Evolutionary conservation across 2,113 vertebrate genomes (phyloP).

Genomic region (Aspiorhynchus laticeps): DNA sequence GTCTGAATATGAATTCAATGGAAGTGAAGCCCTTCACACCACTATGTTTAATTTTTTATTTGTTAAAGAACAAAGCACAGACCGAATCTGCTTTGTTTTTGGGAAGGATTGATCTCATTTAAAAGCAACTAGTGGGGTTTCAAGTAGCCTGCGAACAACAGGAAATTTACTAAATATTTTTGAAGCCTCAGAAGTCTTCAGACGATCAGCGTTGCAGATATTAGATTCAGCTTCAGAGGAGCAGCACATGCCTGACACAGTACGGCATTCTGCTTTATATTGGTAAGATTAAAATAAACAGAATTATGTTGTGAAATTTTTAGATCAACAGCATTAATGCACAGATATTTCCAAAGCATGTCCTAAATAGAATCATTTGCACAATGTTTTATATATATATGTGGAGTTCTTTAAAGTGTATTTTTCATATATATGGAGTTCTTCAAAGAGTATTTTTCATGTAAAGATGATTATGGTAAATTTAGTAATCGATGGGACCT

Average conservation of each 20-base stretch:
- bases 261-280: not conserved
- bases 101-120: constrained; percentile 1
- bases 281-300: not conserved
- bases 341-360: not conserved
- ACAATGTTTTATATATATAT: not conserved
- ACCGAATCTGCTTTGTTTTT: not conserved
- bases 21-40: not conserved
- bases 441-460: not conserved
- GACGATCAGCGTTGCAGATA: not conserved
- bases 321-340: not conserved
- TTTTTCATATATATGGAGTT: not conserved
- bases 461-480: not conserved
- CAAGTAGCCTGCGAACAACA: not conserved
- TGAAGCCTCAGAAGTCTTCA: not conserved
- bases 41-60: not conserved
- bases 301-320: not conserved
- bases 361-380: not conserved
- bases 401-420: not conserved
- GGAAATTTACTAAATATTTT: not conserved
- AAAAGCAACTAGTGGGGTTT: not conserved
- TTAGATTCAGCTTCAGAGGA: not conserved
- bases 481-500: not conserved
- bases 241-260: not conserved
- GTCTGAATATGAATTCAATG: not conserved
- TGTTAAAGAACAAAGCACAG: constrained; percentile 14